phyloP scores from a whole-genome alignment of 2,797 vertebrate genomes.

The Cygnus olor region DNA sequence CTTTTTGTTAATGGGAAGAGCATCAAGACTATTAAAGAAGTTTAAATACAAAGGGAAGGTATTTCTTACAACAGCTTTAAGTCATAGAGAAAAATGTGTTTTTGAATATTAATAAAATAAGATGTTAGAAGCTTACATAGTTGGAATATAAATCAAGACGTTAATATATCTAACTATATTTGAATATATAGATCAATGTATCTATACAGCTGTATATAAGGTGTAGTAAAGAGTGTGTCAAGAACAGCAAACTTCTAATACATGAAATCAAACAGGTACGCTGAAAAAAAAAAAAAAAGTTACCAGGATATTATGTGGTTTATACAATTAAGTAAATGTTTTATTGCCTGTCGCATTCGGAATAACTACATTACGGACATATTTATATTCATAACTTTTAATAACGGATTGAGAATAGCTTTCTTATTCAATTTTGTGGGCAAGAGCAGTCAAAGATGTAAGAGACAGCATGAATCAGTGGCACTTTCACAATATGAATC shows the following conservation, averaged over 20 bases:
- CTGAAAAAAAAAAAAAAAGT: neutral
- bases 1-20: neutral
- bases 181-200: neutral
- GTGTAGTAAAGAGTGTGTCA: neutral
- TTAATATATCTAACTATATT: neutral
- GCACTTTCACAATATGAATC: neutral
- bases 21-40: neutral
- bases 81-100: neutral
- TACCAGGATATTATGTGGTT: neutral
- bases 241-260: neutral
- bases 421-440: neutral
- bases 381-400: neutral
- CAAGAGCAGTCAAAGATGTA: neutral
- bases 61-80: neutral
- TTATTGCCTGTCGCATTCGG: neutral
- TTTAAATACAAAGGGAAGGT: neutral
- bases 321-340: neutral
- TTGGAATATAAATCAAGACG: neutral
- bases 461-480: neutral
- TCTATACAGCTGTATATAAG: neutral
- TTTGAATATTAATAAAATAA: neutral
- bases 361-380: neutral
- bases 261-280: neutral
- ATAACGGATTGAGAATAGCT: neutral
- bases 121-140: neutral